phyloP scores from a whole-genome alignment of 2,797 vertebrate species.

The Limnodromus scolopaceus region DNA sequence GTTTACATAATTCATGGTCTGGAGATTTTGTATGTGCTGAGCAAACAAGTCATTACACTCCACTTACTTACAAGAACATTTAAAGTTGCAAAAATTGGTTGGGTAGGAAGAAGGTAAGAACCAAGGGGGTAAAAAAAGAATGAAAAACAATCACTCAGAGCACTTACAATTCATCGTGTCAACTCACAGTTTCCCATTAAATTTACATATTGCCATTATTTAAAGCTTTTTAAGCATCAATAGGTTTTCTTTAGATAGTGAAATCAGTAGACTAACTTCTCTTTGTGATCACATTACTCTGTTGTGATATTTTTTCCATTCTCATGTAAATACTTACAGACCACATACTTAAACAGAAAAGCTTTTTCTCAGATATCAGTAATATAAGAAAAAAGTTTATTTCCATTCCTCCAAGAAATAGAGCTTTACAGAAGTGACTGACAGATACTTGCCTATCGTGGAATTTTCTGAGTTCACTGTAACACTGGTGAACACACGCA shows the following conservation, averaged over 20 bases:
- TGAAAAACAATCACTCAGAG: not conserved
- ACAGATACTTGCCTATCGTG: not conserved
- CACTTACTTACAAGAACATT: not conserved
- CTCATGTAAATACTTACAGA: not conserved
- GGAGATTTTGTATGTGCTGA: constrained; percentile 7
- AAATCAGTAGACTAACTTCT: not conserved
- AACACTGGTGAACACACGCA: not conserved
- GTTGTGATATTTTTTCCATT: not conserved
- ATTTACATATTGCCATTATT: not conserved
- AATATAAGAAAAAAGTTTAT: not conserved
- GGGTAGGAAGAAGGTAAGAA: not conserved
- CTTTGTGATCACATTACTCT: not conserved
- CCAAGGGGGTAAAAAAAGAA: fast-evolving
- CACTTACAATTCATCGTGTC: not conserved
- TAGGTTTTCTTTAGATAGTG: not conserved
- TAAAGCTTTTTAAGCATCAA: not conserved
- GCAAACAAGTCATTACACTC: constrained; percentile 1
- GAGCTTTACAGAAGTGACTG: not conserved
- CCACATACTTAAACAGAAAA: not conserved
- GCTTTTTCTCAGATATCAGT: fast-evolving
- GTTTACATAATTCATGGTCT: constrained; percentile 45
- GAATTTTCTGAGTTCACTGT: not conserved
- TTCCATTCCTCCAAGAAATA: not conserved
- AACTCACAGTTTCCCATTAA: not conserved
- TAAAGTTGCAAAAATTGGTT: not conserved